Conservation (phyloP, 1,140 invertebrate genomes). For the Metopolophium dirhodum region DNA sequence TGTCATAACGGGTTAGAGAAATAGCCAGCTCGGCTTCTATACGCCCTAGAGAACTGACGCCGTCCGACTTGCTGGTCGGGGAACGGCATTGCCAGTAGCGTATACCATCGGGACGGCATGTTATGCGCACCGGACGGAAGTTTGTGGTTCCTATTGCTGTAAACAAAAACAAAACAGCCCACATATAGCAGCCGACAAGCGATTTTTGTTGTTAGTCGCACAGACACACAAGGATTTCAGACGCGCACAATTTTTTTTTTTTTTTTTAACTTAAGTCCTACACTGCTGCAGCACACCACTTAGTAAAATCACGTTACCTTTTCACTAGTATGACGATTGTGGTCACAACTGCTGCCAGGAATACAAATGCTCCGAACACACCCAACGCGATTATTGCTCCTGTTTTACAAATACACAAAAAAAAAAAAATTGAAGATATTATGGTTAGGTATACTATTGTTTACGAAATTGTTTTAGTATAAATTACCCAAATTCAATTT, state of each 20-base stretch:
- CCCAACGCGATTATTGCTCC: conserved; percentile 87
- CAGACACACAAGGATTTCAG: conserved; percentile 45
- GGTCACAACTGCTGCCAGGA: conserved; percentile 86
- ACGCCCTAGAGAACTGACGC: conserved; percentile 78
- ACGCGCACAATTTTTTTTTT: background rate
- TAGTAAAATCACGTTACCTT: conserved; percentile 73
- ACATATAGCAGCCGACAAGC: conserved; percentile 58
- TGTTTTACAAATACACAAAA: conserved; percentile 60
- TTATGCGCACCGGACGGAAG: conserved; percentile 63
- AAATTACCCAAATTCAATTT: conserved; percentile 75
- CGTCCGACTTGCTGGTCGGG: conserved; percentile 88
- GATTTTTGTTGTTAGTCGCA: conserved; percentile 53
- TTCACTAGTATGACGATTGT: conserved; percentile 86
- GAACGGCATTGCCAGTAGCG: conserved; percentile 86
- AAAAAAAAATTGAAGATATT: background rate
- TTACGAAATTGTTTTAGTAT: background rate
- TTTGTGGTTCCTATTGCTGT: conserved; percentile 61
- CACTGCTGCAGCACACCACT: background rate
- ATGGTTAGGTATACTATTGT: background rate
- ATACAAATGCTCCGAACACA: conserved; percentile 88
- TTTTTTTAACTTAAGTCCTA: background rate
- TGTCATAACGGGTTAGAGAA: conserved; percentile 74
- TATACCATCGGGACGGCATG: conserved; percentile 84
- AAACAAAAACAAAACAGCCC: conserved; percentile 58
- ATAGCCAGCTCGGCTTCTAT: conserved; percentile 80